Evolutionary conservation across 2,888 invertebrate species (phyloP), one percentile per base, ranked within the genome.

Genomic region (Gandaritis pyraliata): DNA sequence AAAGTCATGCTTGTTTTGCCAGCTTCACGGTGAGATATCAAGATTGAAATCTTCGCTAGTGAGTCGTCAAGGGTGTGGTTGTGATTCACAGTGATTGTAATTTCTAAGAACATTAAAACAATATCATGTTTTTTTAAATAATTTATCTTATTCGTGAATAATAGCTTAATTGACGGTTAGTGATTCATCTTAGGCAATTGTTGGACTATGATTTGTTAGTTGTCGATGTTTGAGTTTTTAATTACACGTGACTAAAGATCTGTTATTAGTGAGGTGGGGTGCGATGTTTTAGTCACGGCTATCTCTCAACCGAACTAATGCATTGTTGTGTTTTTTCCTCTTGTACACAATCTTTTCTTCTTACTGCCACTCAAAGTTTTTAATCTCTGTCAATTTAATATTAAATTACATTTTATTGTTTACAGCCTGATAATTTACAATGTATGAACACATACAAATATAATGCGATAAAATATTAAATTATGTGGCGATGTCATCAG

Each of bases 191-290:
- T 64, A 43, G 62, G 62, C 58, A 57, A 64, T 70, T 75, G 77
- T 72, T 64, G 70, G 73, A 70, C 75, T 73, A 77, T 84, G 82
- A 88, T 88, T 89, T 87, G 88, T 88, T 85, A 81, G 81, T 84
- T 85, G 89, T 88, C 89, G 86, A 86, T 87, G 83, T 86, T 90
- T 88, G 86, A 90, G 86, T 86, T 90, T 90, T 89, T 90, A 91
- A 90, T 90, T 90, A 87, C 73, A 87, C 87, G 83, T 83, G 86
- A 87, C 88, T 85, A 89, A 89, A 89, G 82, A 81, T 77, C 75
- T 81, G 82, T 83, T 86, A 86, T 90, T 87, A 86, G 81, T 78
- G 79, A 80, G 88, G 84, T 85, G 87, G 85, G 80, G 82, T 83
- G 78, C 76, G 75, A 76, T 73, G 75, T 70, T 81, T 86, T 87